Evolutionary conservation across 2,797 vertebrate species (phyloP), one percentile per base, ranked within the genome.

Genomic region (Champsocephalus esox): DNA sequence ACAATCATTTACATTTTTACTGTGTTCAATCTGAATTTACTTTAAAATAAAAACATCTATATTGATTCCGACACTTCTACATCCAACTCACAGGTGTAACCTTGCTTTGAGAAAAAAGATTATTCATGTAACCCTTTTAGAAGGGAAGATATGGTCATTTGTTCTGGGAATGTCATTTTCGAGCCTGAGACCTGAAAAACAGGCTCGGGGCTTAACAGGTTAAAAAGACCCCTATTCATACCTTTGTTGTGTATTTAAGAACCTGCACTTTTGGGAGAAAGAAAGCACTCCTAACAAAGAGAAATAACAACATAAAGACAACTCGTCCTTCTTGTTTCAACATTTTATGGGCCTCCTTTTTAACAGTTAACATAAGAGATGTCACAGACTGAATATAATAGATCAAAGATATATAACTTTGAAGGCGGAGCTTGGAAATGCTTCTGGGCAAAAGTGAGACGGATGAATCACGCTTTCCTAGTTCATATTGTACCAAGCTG

Each of bases 331-430:
- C 59, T 82, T 81, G 70, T 89, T 91, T 81, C 46, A 90, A 87
- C 65, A 68, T 83, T 90, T 93, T 92, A 92, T 91, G 86, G 75
- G 81, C 82, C 81, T 92, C 84, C 75, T 90, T 92, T 38, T 90
- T 67, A 87, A 88, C 89, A 83, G 79, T 78, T 79, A 91, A 89
- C 87, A 86, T 77, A 89, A 83, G 81, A 85, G 79, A 78, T 87
- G 77, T 85, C 66, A 88, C 87, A 92, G 87, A 87, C 65, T 74
- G 73, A 83, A 88, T 80, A 82, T 79, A 87, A 69, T 70, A 82
- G 80, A 84, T 88, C 74, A 83, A 90, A 83, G 75, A 85, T 86
- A 85, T 87, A 79, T 79, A 84, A 85, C 75, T 87, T 77, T 77
- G 75, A 88, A 81, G 85, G 79, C 77, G 83, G 69, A 85, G 82